phyloP scores from a whole-genome alignment of 2,888 invertebrate species.

The Petrophora chlorosata region DNA sequence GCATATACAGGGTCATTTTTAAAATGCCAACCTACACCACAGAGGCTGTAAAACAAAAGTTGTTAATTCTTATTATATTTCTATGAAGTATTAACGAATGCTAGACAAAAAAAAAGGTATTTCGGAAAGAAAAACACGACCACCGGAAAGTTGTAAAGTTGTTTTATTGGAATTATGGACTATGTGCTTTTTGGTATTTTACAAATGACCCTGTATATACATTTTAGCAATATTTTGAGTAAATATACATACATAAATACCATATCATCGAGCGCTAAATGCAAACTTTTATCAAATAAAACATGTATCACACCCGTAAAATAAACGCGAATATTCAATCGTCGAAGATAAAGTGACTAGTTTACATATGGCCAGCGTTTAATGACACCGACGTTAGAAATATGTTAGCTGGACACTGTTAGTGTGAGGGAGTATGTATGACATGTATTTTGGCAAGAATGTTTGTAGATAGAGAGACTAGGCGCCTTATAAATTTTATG shows the following conservation, averaged over 20 bases:
- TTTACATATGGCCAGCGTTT: constrained; percentile 29
- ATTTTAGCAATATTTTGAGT: constrained; percentile 24
- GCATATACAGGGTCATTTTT: constrained; percentile 38
- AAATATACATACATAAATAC: constrained; percentile 25
- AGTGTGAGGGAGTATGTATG: constrained; percentile 43
- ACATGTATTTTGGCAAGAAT: constrained; percentile 72
- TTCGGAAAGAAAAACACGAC: no score
- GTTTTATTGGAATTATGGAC: no score
- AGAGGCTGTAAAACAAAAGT: no score
- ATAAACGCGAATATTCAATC: constrained; percentile 42
- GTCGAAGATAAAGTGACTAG: constrained; percentile 59
- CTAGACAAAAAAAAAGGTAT: no score
- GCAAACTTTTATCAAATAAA: constrained; percentile 46
- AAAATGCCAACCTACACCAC: no score
- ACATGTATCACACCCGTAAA: constrained; percentile 48
- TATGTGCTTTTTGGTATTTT: no score
- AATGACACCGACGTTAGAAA: background rate
- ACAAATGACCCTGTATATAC: no score
- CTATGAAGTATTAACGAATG: no score
- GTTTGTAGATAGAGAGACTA: constrained; percentile 62
- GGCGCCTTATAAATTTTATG: constrained; percentile 45
- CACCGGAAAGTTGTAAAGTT: no score
- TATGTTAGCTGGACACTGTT: constrained; percentile 28
- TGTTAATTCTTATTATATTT: no score
- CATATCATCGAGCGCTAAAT: constrained; percentile 48